These are phyloP conservation scores for Silurus aristotelis DNA, from an alignment of 2,797 vertebrate species.

Conservation along the genomic window DNA sequence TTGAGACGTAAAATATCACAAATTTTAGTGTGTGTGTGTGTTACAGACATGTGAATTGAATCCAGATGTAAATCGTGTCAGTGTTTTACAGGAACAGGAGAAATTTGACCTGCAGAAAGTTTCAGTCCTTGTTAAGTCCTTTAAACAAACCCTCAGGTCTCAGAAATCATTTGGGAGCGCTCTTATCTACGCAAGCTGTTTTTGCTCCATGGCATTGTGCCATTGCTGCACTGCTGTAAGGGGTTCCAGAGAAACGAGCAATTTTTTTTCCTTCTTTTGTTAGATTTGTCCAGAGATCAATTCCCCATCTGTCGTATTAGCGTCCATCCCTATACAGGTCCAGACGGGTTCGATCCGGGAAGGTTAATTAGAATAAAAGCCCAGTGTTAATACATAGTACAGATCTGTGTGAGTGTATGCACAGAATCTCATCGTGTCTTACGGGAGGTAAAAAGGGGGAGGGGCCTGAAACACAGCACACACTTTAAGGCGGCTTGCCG, in stretches of 20 bases:
- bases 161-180: conserved; percentile 10
- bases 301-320: conserved; percentile 12
- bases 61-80: not conserved
- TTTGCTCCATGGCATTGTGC: not conserved
- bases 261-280: conserved; percentile 4
- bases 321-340: conserved; percentile 2
- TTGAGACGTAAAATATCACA: not conserved
- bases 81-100: not conserved
- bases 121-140: conserved; percentile 61
- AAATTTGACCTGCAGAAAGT: conserved; percentile 34
- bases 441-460: conserved; percentile 19
- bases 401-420: conserved; percentile 27
- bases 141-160: conserved; percentile 52
- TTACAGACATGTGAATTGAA: not conserved
- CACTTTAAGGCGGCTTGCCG: conserved; percentile 79
- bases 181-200: conserved; percentile 17
- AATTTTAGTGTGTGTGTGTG: not conserved
- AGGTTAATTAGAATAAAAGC: conserved; percentile 24
- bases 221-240: conserved; percentile 17
- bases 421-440: conserved; percentile 36
- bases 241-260: not conserved
- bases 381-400: conserved; percentile 32
- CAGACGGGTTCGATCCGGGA: conserved; percentile 19
- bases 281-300: conserved; percentile 9
- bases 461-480: not conserved